These are phyloP conservation scores for Theocolax elegans DNA, from an alignment of 1,140 invertebrate genomes.

Conservation along the genomic window DNA sequence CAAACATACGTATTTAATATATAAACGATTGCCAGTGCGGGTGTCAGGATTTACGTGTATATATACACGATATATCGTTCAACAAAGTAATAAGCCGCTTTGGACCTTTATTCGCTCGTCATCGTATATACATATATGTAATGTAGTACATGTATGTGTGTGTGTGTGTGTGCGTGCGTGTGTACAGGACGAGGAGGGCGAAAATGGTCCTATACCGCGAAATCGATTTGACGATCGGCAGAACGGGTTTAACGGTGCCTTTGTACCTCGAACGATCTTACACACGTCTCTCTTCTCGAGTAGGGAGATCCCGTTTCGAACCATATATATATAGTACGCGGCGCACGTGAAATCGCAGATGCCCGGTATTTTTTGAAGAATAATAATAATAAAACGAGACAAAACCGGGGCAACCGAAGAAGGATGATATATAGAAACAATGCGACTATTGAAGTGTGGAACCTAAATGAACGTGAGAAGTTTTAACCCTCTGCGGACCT, in stretches of 20 bases:
- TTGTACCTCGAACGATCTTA: too few relatives aligned
- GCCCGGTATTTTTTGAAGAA: neutral
- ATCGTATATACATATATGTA: too few relatives aligned
- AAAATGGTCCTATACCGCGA: neutral
- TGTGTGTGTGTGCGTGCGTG: too few relatives aligned
- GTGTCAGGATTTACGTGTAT: too few relatives aligned
- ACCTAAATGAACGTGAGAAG: neutral
- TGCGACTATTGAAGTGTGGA: neutral
- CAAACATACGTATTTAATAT: too few relatives aligned
- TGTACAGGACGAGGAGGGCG: too few relatives aligned
- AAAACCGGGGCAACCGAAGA: neutral
- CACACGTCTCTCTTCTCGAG: too few relatives aligned
- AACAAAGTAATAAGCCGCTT: too few relatives aligned
- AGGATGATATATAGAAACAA: neutral
- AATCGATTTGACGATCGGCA: slow-evolving; percentile 23
- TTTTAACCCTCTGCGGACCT: neutral
- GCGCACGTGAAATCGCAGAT: slow-evolving; percentile 3
- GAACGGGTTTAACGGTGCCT: slow-evolving; percentile 34
- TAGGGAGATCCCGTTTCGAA: slow-evolving; percentile 2
- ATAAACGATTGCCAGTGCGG: too few relatives aligned
- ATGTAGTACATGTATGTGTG: too few relatives aligned
- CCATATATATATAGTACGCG: neutral
- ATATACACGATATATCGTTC: too few relatives aligned
- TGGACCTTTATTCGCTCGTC: too few relatives aligned
- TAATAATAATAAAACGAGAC: neutral